Conservation (phyloP, 2,113 vertebrate genomes). For the Astur gentilis region DNA sequence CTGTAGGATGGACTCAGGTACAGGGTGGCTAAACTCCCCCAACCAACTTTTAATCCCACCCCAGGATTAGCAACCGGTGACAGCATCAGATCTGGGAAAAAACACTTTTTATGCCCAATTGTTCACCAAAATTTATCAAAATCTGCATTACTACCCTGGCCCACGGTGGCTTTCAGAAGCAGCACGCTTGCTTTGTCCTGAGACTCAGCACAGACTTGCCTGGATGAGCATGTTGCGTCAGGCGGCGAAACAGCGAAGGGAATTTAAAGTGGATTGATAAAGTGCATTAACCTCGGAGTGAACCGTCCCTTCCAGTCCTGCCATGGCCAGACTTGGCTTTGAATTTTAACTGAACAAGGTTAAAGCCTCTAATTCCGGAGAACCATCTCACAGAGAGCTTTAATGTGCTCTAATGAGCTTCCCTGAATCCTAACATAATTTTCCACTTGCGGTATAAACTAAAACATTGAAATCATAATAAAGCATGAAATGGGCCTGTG, state of each 20-base stretch:
- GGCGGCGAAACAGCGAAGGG: accelerated
- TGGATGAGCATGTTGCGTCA: background rate
- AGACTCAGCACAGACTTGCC: background rate
- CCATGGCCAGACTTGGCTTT: background rate
- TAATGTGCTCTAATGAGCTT: slow-evolving; percentile 12
- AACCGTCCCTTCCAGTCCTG: background rate
- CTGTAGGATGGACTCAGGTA: background rate
- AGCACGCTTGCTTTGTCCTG: accelerated
- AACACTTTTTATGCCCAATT: background rate
- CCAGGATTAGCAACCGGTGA: background rate
- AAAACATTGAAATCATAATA: background rate
- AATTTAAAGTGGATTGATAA: background rate
- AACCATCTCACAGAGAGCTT: background rate
- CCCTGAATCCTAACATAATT: background rate
- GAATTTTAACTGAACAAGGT: background rate
- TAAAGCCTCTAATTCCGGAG: background rate
- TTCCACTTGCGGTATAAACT: background rate
- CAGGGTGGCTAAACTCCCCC: background rate
- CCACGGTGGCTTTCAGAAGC: accelerated
- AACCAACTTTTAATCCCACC: background rate
- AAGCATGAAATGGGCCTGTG: background rate
- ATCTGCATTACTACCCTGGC: accelerated
- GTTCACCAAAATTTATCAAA: background rate
- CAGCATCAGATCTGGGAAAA: background rate
- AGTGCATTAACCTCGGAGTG: background rate